These are phyloP conservation scores for Molorchus minor DNA, from an alignment of 2,888 invertebrate species.

Conservation along the genomic window DNA sequence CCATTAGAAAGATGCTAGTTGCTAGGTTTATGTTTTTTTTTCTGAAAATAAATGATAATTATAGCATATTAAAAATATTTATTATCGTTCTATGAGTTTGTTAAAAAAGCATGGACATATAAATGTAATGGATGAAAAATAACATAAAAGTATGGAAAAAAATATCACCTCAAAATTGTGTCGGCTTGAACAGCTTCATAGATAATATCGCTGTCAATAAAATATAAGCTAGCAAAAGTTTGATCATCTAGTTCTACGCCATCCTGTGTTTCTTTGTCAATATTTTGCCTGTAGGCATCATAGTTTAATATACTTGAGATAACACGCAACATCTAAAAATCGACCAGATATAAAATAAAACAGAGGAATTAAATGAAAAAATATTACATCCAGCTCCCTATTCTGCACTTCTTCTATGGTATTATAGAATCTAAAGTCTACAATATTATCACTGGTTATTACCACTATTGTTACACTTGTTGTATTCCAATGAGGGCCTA, in stretches of 20 bases:
- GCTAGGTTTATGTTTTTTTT: no score
- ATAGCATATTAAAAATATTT: no score
- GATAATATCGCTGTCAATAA: slow-evolving; percentile 61
- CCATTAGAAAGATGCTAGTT: no score
- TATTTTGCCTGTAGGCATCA: slow-evolving; percentile 69
- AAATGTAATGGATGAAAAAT: slow-evolving; percentile 46
- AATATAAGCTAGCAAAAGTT: slow-evolving; percentile 68
- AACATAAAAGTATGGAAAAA: not conserved
- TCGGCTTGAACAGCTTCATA: not conserved
- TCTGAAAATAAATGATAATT: no score
- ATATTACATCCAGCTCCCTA: slow-evolving; percentile 55
- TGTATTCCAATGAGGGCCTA: slow-evolving; percentile 56
- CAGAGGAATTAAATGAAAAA: not conserved
- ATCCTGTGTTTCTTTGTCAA: slow-evolving; percentile 60
- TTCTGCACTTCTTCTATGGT: slow-evolving; percentile 60
- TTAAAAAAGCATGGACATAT: slow-evolving; percentile 35
- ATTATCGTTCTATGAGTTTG: no score
- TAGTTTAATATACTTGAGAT: slow-evolving; percentile 65
- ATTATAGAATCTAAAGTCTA: slow-evolving; percentile 68
- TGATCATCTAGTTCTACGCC: slow-evolving; percentile 60
- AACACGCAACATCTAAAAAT: slow-evolving; percentile 66
- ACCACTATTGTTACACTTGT: slow-evolving; percentile 68
- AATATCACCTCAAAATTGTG: slow-evolving; percentile 13
- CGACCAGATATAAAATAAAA: slow-evolving; percentile 6
- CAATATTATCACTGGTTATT: slow-evolving; percentile 67